Evolutionary conservation across 1,140 invertebrate species (phyloP).

Genomic region (Atta cephalotes): DNA sequence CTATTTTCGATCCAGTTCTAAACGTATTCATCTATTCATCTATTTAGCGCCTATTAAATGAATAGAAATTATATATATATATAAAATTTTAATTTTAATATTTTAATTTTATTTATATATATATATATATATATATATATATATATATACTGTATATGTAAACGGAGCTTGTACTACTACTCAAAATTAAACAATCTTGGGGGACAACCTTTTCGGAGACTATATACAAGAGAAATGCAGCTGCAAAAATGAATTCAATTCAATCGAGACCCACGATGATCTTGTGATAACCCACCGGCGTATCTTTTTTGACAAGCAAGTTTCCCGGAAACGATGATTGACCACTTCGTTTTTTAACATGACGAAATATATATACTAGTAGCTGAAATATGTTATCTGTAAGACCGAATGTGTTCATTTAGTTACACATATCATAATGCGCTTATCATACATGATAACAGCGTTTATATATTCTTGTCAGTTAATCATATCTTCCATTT

Average conservation of each 20-base stretch:
- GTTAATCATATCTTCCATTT: constrained; percentile 14
- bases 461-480: neutral
- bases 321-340: constrained; percentile 57
- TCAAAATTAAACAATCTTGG: neutral
- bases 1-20: neutral
- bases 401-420: neutral
- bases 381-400: constrained; percentile 60
- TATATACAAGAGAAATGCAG: neutral
- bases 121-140: too few species aligned
- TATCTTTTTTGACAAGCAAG: constrained; percentile 45
- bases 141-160: neutral
- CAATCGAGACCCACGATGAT: constrained; percentile 71
- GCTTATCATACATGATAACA: constrained; percentile 39
- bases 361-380: constrained; percentile 51
- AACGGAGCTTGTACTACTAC: neutral
- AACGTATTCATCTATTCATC: neutral
- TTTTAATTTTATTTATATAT: too few species aligned
- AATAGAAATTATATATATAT: too few species aligned
- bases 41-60: neutral
- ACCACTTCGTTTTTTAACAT: constrained; percentile 39
- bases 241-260: neutral
- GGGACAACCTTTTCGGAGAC: neutral
- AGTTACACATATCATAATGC: constrained; percentile 28
- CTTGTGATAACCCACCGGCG: constrained; percentile 78
- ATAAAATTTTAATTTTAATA: too few species aligned